Base-by-base conservation (phyloP, 2,113 vertebrate species). In the Sialia sialis region DNA sequence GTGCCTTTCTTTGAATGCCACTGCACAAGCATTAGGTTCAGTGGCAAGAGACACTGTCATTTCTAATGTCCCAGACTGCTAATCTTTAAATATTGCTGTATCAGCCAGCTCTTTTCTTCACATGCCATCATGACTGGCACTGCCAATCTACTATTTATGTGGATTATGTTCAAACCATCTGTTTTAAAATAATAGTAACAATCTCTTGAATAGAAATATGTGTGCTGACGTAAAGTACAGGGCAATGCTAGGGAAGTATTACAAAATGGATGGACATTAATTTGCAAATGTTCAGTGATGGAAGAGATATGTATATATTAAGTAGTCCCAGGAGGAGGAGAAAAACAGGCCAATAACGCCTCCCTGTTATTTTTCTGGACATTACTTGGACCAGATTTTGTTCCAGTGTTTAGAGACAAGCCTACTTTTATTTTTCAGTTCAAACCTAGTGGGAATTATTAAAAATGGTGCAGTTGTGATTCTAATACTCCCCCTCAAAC, bases 141-240 rank as follows among this genome's bases (percentile, higher is more conserved):
- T 96, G 96, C 96, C 96, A 97, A 97, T 97, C 95, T 95, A 97
- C 95, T 97, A 96, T 97, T 97, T 97, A 96, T 95, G 95, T 97
- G 96, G 96, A 97, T 96, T 97, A 96, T 96, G 94, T 96, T 97
- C 95, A 97, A 95, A 97, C 96, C 96, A 97, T 95, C 96, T 97
- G 96, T 93, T 97, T 95, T 95, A 92, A 97, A 97, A 97, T 97
- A 97, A 96, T 95, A 96, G 92, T 90, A 97, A 96, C 91, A 94
- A 96, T 97, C 91, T 94, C 96, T 94, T 94, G 90, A 95, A 91
- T 94, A 95, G 87, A 96, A 97, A 96, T 96, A 80, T 90, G 93
- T 49, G 72, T 81, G 79, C 81, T 94, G 94, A 95, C 3, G 22
- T 95, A 86, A 70, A 88, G 87, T 73, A 88, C 82, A 81, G 76